Base-by-base conservation (phyloP, 2,888 invertebrate genomes). In the Parasteatoda lunata region DNA sequence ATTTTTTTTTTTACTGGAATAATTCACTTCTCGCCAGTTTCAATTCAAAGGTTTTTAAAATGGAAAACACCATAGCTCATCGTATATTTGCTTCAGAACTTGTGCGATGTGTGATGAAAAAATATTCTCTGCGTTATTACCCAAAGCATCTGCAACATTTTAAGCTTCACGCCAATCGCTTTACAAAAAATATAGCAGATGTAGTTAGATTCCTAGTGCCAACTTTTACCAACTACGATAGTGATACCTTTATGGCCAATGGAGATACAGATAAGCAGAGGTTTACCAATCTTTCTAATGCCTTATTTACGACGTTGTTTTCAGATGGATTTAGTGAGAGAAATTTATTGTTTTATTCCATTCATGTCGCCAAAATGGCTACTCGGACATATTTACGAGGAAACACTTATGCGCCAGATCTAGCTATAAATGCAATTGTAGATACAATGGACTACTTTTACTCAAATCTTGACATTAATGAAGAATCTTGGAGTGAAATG, bases 401-500 rank as follows among this genome's bases (percentile, higher is more conserved):
- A 5, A 30, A 66, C 13, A n/a, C 49, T 5, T 66, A 65, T 9
- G 72, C 80, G 15, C 80, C 80, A 45, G 30, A 72, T 5, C 51
- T 72, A 3, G 80, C 72, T 8, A 66, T 80, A 7, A 51, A 73
- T 13, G 65, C 51, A 2, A 80, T 80, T 6, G 66, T 72, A 45
- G 80, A 80, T 51, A 45, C 80, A 13, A 80, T 80, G 80, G 80
- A 80, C 5, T 80, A 80, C n/a, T 80, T 80, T 51, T 73, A 80
- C 52, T 30, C 80, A 3, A 80, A 80, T 66, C 64, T 80, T 49
- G 80, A 80, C 66, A 4, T 80, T n/a, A 80, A 45, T 66, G 80
- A 80, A 13, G 80, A 80, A 13, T 73, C 73, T 3, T 80, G 80
- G 80, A 51, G 7, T 6, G 80, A 80, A 66, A 11, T 80, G 13